Base-by-base conservation (phyloP, 1,140 invertebrate species). In the Branchinecta lynchi region DNA sequence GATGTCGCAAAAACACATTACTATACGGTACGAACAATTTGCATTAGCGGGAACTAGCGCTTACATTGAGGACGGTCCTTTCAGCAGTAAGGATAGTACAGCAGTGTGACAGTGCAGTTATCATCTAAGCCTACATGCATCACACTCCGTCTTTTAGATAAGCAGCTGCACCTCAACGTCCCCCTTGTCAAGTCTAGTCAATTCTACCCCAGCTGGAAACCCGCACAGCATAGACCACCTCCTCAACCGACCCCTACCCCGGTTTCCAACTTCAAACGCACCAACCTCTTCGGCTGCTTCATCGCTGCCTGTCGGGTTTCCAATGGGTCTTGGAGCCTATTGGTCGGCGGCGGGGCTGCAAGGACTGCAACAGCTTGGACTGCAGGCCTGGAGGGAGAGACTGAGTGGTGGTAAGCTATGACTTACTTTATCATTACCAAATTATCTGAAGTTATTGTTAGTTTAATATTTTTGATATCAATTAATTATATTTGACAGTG, bases 301-400 rank as follows among this genome's bases (percentile, higher is more conserved):
- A 10, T 45, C n/a, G 43, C 32, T 45, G 17, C 60, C 45, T 43
- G 45, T 10, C 20, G 67, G 20, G 12, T 43, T 8, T 60, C 46
- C 17, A 68, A 45, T 21, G 44, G 44, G 44, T 17, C 68, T 44
- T 70, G 43, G 68, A 65, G 46, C 43, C 65, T 71, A 51, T 65
- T 60, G 45, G 43, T 70, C 20, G 43, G 45, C 44, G 20, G 44
- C 66, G 15, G 66, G 45, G 70, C 45, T 67, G 45, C 66, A 21
- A 21, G 66, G 21, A 46, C 68, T 17, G 44, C 67, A 45, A 43
- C 68, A 69, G 45, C 65, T 60, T 17, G 68, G 43, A 3, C 60
- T 71, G 20, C 71, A 71, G 66, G 45, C 68, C n/a, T 71, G 68
- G 68, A 69, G 68, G 67, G 71, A 71, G n/a, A 67, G 71, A 51